Base-by-base conservation (phyloP, 2,888 invertebrate species). In the Torymus tubicola region DNA sequence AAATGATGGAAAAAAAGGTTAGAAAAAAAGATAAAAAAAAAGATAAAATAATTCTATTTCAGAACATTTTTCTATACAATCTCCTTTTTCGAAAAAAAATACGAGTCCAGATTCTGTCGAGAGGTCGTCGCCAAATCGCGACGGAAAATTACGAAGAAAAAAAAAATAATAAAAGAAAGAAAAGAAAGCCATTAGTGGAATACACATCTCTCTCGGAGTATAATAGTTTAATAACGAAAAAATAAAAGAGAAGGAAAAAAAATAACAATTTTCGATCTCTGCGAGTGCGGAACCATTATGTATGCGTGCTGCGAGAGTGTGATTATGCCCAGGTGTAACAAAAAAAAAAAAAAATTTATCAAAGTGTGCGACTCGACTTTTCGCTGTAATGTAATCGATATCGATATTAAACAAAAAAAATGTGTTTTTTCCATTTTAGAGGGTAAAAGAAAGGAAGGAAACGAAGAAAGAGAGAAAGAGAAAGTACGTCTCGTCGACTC, bases 341-440 rank as follows among this genome's bases (percentile, higher is more conserved):
- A 42, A 21, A 21, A 21, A 21, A 21, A 21, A 21, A 21, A 42
- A 42, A 42, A 42, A 42, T 8, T 31, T 65, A 64, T 70, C 50
- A 64, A 69, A 13, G 42, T 65, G 50, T 65, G 65, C 14, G 55
- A 72, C 76, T 78, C 63, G 64, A 75, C 31, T 60, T 82, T 80
- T 80, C 57, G 71, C 78, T 82, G 68, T 82, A 79, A 76, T 71
- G 74, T 82, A 80, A 50, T 80, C 72, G 68, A 78, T 78, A 82
- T 82, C 73, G 42, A 60, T 74, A 80, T 70, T 74, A 60, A 68
- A 69, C n/a, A 71, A 78, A 64, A 58, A 76, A 76, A 14, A 53
- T 70, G 57, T 65, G 68, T 78, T 82, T 82, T 82, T 80, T 80
- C 70, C 65, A 77, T 68, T 78, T 80, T 82, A 76, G 77, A 64